A percentile compares a stretch with the other conserved stretches of the same genome.
phyloP scores from a whole-genome alignment of 1,140 invertebrate species.

The Diabrotica virgifera region DNA sequence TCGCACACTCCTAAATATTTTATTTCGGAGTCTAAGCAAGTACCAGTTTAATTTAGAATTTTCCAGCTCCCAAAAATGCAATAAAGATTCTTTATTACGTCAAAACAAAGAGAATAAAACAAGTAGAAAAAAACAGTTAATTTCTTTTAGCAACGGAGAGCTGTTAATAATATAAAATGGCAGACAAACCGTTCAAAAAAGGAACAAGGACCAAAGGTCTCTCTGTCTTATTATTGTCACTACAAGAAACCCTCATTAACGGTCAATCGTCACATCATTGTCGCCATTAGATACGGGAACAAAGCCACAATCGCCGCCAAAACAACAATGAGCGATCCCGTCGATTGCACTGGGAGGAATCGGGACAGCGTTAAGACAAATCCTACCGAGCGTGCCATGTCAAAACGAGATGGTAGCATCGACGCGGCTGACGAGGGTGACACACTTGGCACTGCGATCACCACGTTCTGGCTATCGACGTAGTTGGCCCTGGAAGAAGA shows the following conservation, averaged over 20 bases:
- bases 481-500: slow-evolving; percentile 16
- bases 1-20: too few species aligned
- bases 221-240: slow-evolving; percentile 14
- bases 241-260: slow-evolving; percentile 6
- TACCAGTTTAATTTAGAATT: too few species aligned
- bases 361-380: neutral
- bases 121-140: slow-evolving; percentile 3
- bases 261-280: slow-evolving; percentile 13
- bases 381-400: neutral
- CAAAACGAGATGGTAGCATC: neutral
- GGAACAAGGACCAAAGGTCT: neutral
- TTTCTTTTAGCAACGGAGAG: neutral
- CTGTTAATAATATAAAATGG: neutral
- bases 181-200: neutral
- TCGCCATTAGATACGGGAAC: neutral
- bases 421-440: neutral
- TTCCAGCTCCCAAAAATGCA: too few species aligned
- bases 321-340: neutral
- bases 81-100: too few species aligned
- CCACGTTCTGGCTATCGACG: slow-evolving; percentile 12
- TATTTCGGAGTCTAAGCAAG: too few species aligned
- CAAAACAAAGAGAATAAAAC: too few species aligned
- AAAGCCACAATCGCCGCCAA: slow-evolving; percentile 4
- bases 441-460: neutral
- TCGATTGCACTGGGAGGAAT: neutral